phyloP scores from a whole-genome alignment of 2,113 vertebrate species.

The Myodes glareolus region DNA sequence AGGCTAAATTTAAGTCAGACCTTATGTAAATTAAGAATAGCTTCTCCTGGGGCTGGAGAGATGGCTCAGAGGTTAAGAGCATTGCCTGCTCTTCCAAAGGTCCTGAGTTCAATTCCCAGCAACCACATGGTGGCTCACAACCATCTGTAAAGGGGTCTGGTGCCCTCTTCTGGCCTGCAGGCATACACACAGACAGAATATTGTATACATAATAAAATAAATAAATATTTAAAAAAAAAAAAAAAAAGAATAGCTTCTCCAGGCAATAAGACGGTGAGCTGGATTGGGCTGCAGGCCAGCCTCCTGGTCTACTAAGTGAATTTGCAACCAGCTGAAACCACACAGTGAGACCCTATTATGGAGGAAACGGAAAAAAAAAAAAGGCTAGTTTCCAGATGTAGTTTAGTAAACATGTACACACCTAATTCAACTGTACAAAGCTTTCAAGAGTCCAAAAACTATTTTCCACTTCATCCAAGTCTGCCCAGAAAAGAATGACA shows the following conservation, averaged over 20 bases:
- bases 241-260: not conserved
- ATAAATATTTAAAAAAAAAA: no score
- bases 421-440: not conserved
- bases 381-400: not conserved
- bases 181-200: no score
- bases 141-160: no score
- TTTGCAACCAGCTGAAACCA: not conserved
- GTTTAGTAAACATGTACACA: conserved; percentile 8
- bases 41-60: no score
- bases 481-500: not conserved
- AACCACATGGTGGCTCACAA: no score
- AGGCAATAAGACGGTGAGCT: not conserved
- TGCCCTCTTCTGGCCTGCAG: no score
- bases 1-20: conserved; percentile 15
- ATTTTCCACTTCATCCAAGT: not conserved
- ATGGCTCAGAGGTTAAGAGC: no score
- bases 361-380: no score
- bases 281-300: not conserved
- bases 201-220: no score
- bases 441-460: not conserved
- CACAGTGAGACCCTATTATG: not conserved
- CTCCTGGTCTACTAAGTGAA: not conserved
- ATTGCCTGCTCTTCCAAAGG: no score
- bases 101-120: no score
- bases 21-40: conserved; percentile 18